Evolutionary conservation across 2,888 invertebrate genomes (phyloP), one percentile per base, ranked within the genome.

Genomic region (Operophtera brumata): DNA sequence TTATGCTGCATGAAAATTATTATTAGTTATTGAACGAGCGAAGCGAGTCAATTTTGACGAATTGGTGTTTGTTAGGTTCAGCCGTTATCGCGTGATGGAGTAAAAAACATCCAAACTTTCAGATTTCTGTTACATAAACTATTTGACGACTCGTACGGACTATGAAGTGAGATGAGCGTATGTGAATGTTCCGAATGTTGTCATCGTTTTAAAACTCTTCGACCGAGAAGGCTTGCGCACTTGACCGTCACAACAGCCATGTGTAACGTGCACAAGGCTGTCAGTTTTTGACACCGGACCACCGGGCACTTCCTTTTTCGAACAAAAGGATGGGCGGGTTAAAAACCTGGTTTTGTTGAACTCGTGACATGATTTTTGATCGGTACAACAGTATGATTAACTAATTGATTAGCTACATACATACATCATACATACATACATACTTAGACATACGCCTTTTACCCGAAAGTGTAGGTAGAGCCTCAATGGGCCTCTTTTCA

Each of bases 281-380:
- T 58, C 55, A 56, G 42, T 47, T 59, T 63, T 58, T 49, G 51
- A 62, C 61, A 61, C 47, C 57, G 59, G 53, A 60, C 44, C 51
- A 59, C 51, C 49, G 20, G 41, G 44, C 36, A 51, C 59, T 59
- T 65, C 62, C 62, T 59, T 56, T 60, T 47, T 37, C 41, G 44
- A 59, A 61, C 62, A 65, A 62, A 62, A 47, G 57, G 25, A 39
- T 54, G 43, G 34, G 51, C 37, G 44, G 62, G 59, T 62, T 56
- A 61, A 65, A 49, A 55, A 52, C 47, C 60, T 44, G 46, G 12
- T 39, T 47, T 43, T 39, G 40, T 40, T 25, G 25, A 1, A 14
- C 30, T 9, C 6, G 20, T 20, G 20, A 20, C 4, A 13, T 34
- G 11, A n/a, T 9, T n/a, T n/a, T 5, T 20, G 20, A 20, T 3